Evolutionary conservation across 2,797 vertebrate species (phyloP).

Genomic region (Tenualosa ilisha): DNA sequence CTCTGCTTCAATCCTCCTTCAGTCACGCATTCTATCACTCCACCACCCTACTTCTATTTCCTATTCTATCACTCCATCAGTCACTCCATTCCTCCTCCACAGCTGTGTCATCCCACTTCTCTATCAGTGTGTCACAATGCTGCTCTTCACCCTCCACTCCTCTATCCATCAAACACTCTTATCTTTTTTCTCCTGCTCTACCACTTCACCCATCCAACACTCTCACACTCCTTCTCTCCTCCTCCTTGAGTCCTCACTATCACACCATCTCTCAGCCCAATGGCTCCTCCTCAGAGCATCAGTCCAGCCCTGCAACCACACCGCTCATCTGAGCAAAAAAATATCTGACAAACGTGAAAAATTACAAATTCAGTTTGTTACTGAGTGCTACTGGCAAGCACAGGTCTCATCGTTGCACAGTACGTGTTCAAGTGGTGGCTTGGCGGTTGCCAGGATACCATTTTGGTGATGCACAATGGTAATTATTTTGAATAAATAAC

Average conservation of each 20-base stretch:
- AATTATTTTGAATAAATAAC: constrained; percentile 78
- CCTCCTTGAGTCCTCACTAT: not conserved
- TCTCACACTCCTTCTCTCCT: not conserved
- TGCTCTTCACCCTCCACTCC: not conserved
- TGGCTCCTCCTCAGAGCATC: not conserved
- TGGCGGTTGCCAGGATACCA: constrained; percentile 76
- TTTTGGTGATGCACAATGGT: constrained; percentile 66
- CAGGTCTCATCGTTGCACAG: constrained; percentile 41
- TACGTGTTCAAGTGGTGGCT: constrained; percentile 37
- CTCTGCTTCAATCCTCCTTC: not conserved
- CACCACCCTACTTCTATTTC: not conserved
- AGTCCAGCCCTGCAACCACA: not conserved
- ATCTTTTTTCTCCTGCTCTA: not conserved
- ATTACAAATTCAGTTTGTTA: constrained; percentile 32
- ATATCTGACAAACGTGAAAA: not conserved
- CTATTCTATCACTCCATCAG: constrained; percentile 11
- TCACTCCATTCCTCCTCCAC: not conserved
- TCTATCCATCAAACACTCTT: not conserved
- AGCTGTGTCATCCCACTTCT: not conserved
- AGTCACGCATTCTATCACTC: not conserved
- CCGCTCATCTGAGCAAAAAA: not conserved
- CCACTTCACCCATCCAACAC: not conserved
- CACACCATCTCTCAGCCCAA: not conserved
- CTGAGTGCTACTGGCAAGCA: constrained; percentile 32
- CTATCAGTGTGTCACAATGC: not conserved